Evolutionary conservation across 2,797 vertebrate genomes (phyloP), one percentile per base, ranked within the genome.

Genomic region (Carcharodon carcharias): DNA sequence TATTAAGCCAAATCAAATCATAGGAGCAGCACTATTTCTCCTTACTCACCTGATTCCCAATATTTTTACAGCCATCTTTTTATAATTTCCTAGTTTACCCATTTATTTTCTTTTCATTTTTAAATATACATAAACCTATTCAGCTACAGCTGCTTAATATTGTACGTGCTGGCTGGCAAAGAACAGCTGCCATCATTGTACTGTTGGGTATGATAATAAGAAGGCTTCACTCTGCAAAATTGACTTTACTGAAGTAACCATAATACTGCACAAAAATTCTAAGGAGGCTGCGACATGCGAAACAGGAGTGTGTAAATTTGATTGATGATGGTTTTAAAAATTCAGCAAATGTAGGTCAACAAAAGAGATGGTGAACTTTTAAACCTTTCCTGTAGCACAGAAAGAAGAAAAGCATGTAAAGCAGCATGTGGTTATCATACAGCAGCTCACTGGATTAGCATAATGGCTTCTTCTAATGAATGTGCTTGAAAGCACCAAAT

Each of bases 301-400:
- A 95, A 95, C 69, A 95, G 69, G 50, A 77, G 45, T 95, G 94
- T 92, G 69, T 95, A 95, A 77, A 77, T 95, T 95, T 95, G 94
- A 95, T 95, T 95, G 94, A 95, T 95, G 94, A 95, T 58, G 94
- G 94, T 58, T 95, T 95, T 73, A 73, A 95, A 95, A 95, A 73
- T 95, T 95, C 94, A 77, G 94, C 94, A 95, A 95, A 95, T 95
- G 94, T 95, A 73, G 94, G 94, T 95, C 94, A 95, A 77, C 69
- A 95, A 95, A 54, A 95, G 94, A 77, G 94, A 95, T 77, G 71
- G 67, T 95, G 94, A 95, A 95, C 94, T 95, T 95, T 95, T 56
- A 95, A 95, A 95, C 94, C 94, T 95, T 77, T 95, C 91, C 94
- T 95, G 94, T 95, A 95, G 94, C 94, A 56, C 31, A 95, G 45